Base-by-base conservation (phyloP, 2,113 vertebrate genomes). In the Epinephelus fuscoguttatus region DNA sequence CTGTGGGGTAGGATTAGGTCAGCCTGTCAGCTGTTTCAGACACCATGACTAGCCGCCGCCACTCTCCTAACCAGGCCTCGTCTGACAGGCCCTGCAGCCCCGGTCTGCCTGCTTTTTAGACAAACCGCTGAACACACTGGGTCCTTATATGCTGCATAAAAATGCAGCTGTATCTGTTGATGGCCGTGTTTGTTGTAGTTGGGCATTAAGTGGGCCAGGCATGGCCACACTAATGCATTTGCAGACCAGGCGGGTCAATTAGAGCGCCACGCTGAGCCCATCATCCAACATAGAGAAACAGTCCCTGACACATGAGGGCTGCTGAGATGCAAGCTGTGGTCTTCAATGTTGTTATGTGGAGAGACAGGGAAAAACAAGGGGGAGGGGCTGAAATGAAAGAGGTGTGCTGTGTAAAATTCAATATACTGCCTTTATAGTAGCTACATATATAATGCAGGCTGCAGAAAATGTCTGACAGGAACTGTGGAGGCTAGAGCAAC, bases 171-270 rank as follows among this genome's bases (percentile, higher is more conserved):
- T 81, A 66, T 87, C 83, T 82, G 86, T 80, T 82, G 88, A 90
- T 55, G 82, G 76, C 61, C 2, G 2, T 89, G 92, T 94, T 92
- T 91, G 88, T 89, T 91, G 81, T 80, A 82, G 75, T 79, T 72
- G 70, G 70, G 73, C 78, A 87, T 89, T 91, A 88, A 92, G 81
- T 83, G 85, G 89, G 85, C 78, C 66, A 12, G 76, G 67, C 67
- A 56, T 21, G 63, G 88, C 78, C 6, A 13, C 52, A 30, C 77
- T 92, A 93, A 94, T 90, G 89, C 82, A 84, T 85, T n/a, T 73
- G 78, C 82, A 87, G 91, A 91, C 89, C 75, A 68, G 70, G 57
- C 18, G 63, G 84, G 85, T 90, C 84, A 72, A 88, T 85, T 73
- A 27, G 3, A 81, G 89, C 72, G 19, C 64, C 75, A 75, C 19